Evolutionary conservation across 2,888 invertebrate species (phyloP), one percentile per base, ranked within the genome.

Genomic region (Uloborus plumipes): DNA sequence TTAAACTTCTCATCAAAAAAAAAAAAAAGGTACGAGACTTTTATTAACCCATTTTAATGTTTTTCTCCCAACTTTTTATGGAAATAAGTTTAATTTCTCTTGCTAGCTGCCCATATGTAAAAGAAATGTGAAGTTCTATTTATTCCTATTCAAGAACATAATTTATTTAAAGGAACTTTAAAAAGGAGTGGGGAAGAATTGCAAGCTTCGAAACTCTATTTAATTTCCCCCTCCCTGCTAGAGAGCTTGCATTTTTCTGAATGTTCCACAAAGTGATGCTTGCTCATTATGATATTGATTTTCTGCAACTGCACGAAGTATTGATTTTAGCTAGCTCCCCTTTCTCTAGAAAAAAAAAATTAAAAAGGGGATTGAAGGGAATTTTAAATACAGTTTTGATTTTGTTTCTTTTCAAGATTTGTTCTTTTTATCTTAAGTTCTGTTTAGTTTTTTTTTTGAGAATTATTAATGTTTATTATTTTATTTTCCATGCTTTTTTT

Each of bases 281-380:
- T 81, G 64, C 80, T 81, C 80, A 81, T 81, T 81, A 81, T 81
- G 69, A 58, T 81, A 81, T 81, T 81, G 80, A 81, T 81, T 81
- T 81, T 81, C 80, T 81, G 74, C 80, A 74, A 74, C 80, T 81
- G 80, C 80, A 81, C 70, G 75, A 70, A 64, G 69, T 81, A 81
- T 81, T 81, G 80, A 81, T 81, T 65, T 75, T 20, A 64, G 70
- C 50, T 31, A 16, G 53, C 58, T 69, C 62, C 58, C 69, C 70
- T 51, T 55, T 73, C 62, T 58, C 51, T 14, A 22, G 53, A 49
- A 74, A 81, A 81, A 81, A 74, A 74, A 49, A 74, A 20, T 51
- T 59, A 18, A 64, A 64, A 18, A 39, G 61, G 58, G 67, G 62
- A 73, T 59, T 67, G 61, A 73, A 71, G 73, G 49, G 70, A 66